Conservation (phyloP, 2,797 vertebrate genomes). For the Austrolebias charrua region DNA sequence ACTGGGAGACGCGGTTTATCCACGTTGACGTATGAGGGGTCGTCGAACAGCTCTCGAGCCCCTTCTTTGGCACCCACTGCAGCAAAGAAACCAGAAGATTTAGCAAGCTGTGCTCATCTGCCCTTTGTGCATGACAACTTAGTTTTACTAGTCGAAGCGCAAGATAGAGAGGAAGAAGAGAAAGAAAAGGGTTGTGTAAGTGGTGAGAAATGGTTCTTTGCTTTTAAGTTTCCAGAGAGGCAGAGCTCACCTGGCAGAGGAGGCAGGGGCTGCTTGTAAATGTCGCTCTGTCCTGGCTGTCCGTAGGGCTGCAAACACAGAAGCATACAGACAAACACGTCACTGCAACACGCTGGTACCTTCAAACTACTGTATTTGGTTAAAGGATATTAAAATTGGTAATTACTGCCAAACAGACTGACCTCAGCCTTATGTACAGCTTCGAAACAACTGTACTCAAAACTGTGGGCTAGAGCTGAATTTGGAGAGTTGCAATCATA, state of each 20-base stretch:
- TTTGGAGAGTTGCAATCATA: no score
- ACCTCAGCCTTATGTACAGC: no score
- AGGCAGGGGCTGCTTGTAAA: slow-evolving; percentile 83
- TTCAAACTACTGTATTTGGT: neutral
- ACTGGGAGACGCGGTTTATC: slow-evolving; percentile 85
- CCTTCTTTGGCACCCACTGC: slow-evolving; percentile 81
- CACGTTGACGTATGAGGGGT: slow-evolving; percentile 96
- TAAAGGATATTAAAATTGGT: no score
- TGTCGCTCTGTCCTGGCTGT: slow-evolving; percentile 81
- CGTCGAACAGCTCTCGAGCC: slow-evolving; percentile 86
- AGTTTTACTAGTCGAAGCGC: no score
- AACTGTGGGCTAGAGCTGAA: no score
- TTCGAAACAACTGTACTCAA: no score
- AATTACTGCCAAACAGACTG: no score
- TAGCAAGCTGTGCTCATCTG: neutral
- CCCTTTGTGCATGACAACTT: neutral
- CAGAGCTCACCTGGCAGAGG: slow-evolving; percentile 78
- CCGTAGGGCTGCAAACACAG: slow-evolving; percentile 78
- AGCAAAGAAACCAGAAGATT: neutral
- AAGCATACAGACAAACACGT: slow-evolving; percentile 30
- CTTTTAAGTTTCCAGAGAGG: neutral
- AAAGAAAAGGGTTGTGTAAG: neutral
- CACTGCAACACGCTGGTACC: slow-evolving; percentile 6
- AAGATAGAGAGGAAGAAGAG: no score
- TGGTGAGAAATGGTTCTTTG: neutral